Percentiles rank a stretch among this genome's conserved stretches.
phyloP scores from a whole-genome alignment of 2,797 vertebrate species.

The Anisognathus igniventris region DNA sequence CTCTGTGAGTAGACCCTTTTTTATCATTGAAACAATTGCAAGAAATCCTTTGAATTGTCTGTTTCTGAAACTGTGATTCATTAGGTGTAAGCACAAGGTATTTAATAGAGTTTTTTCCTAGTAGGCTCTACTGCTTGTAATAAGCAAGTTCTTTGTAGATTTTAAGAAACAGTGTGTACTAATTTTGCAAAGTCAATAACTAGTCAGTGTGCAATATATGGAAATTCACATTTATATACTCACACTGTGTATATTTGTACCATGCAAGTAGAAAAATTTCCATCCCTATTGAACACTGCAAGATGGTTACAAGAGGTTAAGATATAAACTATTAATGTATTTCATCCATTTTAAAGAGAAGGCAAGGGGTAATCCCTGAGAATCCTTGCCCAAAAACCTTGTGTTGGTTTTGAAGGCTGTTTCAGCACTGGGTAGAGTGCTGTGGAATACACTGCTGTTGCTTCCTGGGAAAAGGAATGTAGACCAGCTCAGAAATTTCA shows the following conservation, averaged over 20 bases:
- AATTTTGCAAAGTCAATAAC: background rate
- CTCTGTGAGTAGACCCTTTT: background rate
- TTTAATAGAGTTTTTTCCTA: background rate
- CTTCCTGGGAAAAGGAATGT: background rate
- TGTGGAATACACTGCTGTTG: background rate
- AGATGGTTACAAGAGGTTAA: background rate
- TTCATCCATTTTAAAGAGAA: background rate
- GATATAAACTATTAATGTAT: background rate
- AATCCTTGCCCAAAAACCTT: background rate
- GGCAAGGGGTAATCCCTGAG: background rate
- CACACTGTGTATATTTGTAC: background rate
- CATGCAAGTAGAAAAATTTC: background rate
- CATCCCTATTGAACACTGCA: background rate
- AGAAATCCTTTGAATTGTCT: background rate
- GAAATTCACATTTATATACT: background rate
- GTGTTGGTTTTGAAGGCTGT: background rate
- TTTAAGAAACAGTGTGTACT: background rate
- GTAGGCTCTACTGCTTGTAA: background rate
- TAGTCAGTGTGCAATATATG: background rate
- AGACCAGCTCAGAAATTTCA: background rate
- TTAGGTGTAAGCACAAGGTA: background rate
- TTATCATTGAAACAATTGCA: background rate
- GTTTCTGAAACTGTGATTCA: background rate
- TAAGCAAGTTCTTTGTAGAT: background rate
- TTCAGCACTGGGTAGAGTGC: background rate